Conservation (phyloP, 2,797 vertebrate species). For the Lepilemur ruficaudatus region DNA sequence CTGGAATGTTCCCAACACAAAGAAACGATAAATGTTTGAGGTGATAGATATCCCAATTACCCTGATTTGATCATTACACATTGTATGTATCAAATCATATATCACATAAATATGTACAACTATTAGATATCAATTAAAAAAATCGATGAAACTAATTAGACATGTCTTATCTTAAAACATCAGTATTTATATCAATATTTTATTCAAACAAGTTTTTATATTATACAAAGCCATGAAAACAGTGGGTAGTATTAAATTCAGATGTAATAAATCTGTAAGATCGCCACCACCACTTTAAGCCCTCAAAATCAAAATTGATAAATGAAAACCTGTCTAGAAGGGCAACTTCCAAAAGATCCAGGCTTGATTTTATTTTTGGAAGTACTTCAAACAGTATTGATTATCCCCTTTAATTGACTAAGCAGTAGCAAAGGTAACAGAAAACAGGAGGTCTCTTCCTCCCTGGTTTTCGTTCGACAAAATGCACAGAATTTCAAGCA, state of each 20-base stretch:
- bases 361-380: background rate
- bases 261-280: background rate
- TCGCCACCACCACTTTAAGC: background rate
- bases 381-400: background rate
- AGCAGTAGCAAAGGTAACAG: accelerated
- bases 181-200: background rate
- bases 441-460: background rate
- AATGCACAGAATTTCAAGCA: background rate
- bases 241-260: background rate
- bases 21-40: background rate
- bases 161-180: background rate
- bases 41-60: background rate
- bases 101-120: background rate
- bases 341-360: background rate
- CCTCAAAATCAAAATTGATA: background rate
- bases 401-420: background rate
- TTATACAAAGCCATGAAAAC: conserved; percentile 3
- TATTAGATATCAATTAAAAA: background rate
- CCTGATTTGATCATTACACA: background rate
- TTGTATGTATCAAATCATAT: background rate
- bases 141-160: background rate
- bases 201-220: conserved; percentile 16
- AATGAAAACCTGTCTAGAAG: background rate
- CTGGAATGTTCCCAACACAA: background rate
- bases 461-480: background rate